A percentile compares a stretch with the other conserved stretches of the same genome.
phyloP scores from a whole-genome alignment of 2,797 vertebrate genomes.

The Chaetophractus vellerosus region DNA sequence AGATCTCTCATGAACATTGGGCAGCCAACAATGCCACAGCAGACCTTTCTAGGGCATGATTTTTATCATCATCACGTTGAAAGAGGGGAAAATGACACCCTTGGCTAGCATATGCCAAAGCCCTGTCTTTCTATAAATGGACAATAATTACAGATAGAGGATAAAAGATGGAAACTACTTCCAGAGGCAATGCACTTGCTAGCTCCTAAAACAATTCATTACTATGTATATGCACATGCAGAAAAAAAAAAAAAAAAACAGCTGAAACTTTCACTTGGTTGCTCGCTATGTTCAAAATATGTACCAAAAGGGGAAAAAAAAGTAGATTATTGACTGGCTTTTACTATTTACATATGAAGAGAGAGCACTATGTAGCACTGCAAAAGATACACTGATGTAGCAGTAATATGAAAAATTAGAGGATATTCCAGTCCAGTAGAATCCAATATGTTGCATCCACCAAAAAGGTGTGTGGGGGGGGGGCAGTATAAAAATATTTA shows the following conservation, averaged over 20 bases:
- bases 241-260: background rate
- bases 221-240: background rate
- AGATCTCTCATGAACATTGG: background rate
- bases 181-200: background rate
- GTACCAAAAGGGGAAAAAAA: background rate
- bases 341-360: background rate
- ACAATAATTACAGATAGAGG: conserved; percentile 16
- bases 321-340: background rate
- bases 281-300: background rate
- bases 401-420: background rate
- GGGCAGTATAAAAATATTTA: background rate
- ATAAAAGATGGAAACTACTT: background rate
- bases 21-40: background rate
- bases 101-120: background rate
- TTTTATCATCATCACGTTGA: background rate
- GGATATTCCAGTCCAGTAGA: background rate
- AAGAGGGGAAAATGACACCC: background rate
- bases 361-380: background rate
- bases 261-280: background rate
- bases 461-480: background rate
- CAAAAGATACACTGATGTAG: background rate
- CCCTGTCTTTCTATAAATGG: background rate
- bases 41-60: background rate
- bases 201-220: background rate
- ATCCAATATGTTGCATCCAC: background rate